These are phyloP conservation scores for Pelodytes ibericus DNA, from an alignment of 2,797 vertebrate genomes.

Conservation along the genomic window DNA sequence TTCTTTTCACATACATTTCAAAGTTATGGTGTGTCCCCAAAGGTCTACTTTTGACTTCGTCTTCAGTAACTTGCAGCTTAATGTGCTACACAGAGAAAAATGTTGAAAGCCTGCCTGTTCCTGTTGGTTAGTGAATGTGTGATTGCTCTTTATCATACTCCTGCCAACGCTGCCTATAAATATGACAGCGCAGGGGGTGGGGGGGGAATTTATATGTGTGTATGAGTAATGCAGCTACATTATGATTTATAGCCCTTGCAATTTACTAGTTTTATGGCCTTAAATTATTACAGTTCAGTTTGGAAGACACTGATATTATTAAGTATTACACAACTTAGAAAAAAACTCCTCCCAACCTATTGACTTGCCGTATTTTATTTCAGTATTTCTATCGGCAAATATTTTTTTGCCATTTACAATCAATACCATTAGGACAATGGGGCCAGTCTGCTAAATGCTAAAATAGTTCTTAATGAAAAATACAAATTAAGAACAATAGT, in stretches of 20 bases:
- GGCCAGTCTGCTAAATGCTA: too few species aligned
- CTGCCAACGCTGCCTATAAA: conserved; percentile 51
- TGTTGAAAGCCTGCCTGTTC: conserved; percentile 10
- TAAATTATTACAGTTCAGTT: background rate
- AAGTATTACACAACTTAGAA: background rate
- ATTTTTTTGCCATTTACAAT: background rate
- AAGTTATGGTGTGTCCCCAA: conserved; percentile 1
- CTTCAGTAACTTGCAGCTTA: background rate
- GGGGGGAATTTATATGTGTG: conserved; percentile 33
- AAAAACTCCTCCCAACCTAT: conserved; percentile 1
- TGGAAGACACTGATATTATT: background rate
- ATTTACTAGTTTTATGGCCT: conserved; percentile 9
- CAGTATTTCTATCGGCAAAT: conserved; percentile 2
- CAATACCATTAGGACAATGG: background rate
- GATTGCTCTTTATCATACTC: conserved; percentile 36
- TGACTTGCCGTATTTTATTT: background rate
- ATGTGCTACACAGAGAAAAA: background rate
- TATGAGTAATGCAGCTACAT: conserved; percentile 15
- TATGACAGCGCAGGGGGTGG: conserved; percentile 28
- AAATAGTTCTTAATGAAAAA: too few species aligned
- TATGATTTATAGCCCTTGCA: conserved; percentile 25
- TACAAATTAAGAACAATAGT: too few species aligned
- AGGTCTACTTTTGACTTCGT: conserved; percentile 15
- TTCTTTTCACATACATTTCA: conserved; percentile 7
- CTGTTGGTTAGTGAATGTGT: background rate